These are phyloP conservation scores for Danionella dracula DNA, from an alignment of 2,797 vertebrate species.

Conservation along the genomic window DNA sequence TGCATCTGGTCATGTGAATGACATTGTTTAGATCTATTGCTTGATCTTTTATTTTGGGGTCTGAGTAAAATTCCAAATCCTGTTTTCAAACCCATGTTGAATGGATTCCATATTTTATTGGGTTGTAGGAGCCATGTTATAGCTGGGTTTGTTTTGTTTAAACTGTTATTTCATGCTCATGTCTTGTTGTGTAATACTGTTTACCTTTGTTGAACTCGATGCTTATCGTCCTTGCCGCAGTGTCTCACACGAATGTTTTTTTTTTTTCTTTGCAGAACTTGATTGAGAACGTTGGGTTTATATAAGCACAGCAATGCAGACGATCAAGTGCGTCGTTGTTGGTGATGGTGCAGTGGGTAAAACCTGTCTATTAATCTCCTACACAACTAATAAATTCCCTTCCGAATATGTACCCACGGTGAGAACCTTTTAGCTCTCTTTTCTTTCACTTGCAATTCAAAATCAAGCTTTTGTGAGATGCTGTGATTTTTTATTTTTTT, in stretches of 20 bases:
- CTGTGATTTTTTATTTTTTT: not conserved
- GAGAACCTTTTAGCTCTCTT: conserved; percentile 40
- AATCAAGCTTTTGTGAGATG: not conserved
- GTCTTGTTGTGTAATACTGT: no score
- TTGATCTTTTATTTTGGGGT: no score
- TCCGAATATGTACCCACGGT: conserved; percentile 80
- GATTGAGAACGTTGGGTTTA: conserved; percentile 65
- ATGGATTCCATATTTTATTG: no score
- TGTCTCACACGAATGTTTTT: not conserved
- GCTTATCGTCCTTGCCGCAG: no score
- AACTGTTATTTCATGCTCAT: no score
- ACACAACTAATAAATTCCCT: conserved; percentile 80
- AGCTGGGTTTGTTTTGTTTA: no score
- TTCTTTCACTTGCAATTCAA: not conserved
- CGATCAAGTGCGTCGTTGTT: conserved; percentile 79
- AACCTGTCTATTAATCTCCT: conserved; percentile 80
- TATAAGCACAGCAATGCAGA: conserved; percentile 73
- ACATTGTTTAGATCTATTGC: no score
- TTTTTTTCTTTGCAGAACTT: conserved; percentile 60
- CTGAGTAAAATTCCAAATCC: no score
- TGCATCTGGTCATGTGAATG: no score
- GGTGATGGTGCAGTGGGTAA: conserved; percentile 79
- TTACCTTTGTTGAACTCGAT: no score
- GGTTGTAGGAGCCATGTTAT: no score
- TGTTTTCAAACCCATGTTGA: no score